Evolutionary conservation across 1,140 invertebrate genomes (phyloP).

Genomic region (Sitobion miscanthi): DNA sequence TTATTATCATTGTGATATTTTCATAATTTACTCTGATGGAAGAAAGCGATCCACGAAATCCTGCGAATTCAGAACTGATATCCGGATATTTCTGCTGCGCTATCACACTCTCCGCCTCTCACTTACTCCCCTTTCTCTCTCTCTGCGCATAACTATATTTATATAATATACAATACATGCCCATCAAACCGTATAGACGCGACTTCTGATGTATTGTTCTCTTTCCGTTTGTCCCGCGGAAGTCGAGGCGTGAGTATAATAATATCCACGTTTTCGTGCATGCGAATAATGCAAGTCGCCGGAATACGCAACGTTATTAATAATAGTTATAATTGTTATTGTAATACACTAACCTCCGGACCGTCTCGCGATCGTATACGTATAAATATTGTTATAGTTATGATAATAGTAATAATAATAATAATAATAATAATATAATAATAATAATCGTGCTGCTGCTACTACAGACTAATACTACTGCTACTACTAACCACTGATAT

Average conservation of each 20-base stretch:
- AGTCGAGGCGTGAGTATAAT: not conserved
- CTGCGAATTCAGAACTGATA: not conserved
- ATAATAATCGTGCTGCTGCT: too few relatives aligned
- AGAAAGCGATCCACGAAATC: not conserved
- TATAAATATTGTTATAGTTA: not conserved
- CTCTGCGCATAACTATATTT: not conserved
- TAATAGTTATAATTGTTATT: slow-evolving; percentile 19
- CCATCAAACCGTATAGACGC: not conserved
- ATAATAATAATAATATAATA: slow-evolving; percentile 3
- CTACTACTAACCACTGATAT: not conserved
- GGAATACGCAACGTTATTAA: not conserved
- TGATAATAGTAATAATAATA: not conserved
- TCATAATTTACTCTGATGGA: not conserved
- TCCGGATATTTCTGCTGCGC: not conserved
- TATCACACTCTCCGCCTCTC: not conserved
- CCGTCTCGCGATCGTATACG: not conserved
- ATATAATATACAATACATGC: not conserved
- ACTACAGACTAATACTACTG: too few relatives aligned
- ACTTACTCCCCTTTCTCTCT: not conserved
- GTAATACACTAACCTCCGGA: not conserved
- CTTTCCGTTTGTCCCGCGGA: not conserved
- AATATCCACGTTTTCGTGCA: not conserved
- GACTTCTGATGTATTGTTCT: not conserved
- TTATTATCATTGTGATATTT: not conserved
- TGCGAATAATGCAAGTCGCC: not conserved